Conservation (phyloP, 1,140 invertebrate species). For the Euwallacea similis region DNA sequence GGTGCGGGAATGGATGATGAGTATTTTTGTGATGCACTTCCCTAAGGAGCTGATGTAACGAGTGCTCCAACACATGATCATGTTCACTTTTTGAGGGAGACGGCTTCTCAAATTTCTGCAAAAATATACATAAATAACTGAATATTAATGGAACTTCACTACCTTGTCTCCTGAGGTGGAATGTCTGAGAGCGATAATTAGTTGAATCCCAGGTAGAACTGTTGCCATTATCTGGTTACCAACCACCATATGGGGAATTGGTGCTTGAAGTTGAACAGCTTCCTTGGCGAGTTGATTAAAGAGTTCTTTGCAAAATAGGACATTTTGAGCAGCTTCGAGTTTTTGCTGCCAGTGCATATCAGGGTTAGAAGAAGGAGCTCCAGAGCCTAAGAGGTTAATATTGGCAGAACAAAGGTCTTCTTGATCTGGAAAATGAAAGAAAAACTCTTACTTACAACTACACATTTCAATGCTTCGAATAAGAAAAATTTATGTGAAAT, state of each 20-base stretch:
- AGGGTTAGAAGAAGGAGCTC: slow-evolving; percentile 66
- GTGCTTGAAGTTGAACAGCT: slow-evolving; percentile 88
- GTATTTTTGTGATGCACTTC: slow-evolving; percentile 92
- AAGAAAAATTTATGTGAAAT: not conserved
- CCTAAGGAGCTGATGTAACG: slow-evolving; percentile 88
- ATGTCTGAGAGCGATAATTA: slow-evolving; percentile 79
- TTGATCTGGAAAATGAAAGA: slow-evolving; percentile 63
- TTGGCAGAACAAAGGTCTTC: slow-evolving; percentile 79
- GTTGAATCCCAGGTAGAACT: slow-evolving; percentile 89
- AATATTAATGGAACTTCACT: not conserved
- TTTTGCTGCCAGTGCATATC: slow-evolving; percentile 93
- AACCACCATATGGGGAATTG: slow-evolving; percentile 94
- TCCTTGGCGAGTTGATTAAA: slow-evolving; percentile 93
- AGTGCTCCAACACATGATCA: slow-evolving; percentile 95
- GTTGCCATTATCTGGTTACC: slow-evolving; percentile 97
- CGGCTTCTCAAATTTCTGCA: slow-evolving; percentile 53
- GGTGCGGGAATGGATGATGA: slow-evolving; percentile 92
- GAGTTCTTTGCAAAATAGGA: slow-evolving; percentile 95
- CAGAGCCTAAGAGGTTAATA: slow-evolving; percentile 68
- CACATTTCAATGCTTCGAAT: not conserved
- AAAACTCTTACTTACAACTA: not conserved
- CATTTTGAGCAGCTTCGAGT: slow-evolving; percentile 94
- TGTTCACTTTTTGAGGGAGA: slow-evolving; percentile 74
- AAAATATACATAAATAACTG: not conserved
- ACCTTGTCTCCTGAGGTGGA: slow-evolving; percentile 69